These are phyloP conservation scores for Creontiades dilutus DNA, from an alignment of 2,888 invertebrate genomes.

Conservation along the genomic window DNA sequence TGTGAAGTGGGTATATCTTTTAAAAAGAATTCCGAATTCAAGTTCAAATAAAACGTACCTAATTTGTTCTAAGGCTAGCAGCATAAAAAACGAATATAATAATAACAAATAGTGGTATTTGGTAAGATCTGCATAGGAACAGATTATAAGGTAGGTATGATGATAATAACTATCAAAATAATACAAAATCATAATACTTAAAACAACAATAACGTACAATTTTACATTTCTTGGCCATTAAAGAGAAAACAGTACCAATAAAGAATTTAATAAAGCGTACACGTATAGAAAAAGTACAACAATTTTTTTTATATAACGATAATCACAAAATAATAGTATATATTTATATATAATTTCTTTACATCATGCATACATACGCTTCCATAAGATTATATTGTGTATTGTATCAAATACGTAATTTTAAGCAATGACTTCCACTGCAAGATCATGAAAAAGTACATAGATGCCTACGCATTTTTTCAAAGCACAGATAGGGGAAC, in stretches of 20 bases:
- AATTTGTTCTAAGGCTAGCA: conserved; percentile 24
- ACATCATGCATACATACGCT: conserved; percentile 26
- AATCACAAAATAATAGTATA: conserved; percentile 60
- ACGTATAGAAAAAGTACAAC: conserved; percentile 63
- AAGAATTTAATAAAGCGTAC: conserved; percentile 63
- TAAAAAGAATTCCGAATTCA: not conserved
- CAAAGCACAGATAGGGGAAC: conserved; percentile 24
- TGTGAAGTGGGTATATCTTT: not conserved
- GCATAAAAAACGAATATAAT: not conserved
- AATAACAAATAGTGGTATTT: conserved; percentile 53
- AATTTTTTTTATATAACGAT: conserved; percentile 54
- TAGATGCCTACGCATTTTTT: conserved; percentile 29
- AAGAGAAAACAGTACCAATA: conserved; percentile 38
- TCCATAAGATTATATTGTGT: conserved; percentile 26
- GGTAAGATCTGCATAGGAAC: conserved; percentile 42
- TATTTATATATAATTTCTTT: not conserved
- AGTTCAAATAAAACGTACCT: not conserved
- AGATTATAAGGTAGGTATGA: not conserved
- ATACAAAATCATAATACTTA: conserved; percentile 49
- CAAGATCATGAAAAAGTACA: conserved; percentile 42
- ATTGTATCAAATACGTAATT: conserved; percentile 52
- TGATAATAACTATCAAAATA: not conserved
- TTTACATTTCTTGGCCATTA: conserved; percentile 43
- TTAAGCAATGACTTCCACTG: conserved; percentile 30
- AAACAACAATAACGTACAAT: conserved; percentile 51